phyloP scores from a whole-genome alignment of 2,888 invertebrate species.

The Cactoblastis cactorum region DNA sequence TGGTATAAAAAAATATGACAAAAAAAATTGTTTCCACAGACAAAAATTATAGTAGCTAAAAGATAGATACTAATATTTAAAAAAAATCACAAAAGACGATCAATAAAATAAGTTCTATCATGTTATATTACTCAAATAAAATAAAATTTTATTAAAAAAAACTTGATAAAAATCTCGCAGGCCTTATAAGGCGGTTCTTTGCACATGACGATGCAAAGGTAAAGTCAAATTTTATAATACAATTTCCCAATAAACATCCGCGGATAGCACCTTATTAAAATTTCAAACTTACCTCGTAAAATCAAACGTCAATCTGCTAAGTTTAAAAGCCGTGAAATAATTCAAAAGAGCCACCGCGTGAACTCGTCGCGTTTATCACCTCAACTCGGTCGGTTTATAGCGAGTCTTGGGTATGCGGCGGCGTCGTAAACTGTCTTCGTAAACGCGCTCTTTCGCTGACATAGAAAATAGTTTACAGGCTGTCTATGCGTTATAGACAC shows the following conservation, averaged over 20 bases:
- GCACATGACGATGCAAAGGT: not conserved
- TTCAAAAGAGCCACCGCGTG: slow-evolving; percentile 63
- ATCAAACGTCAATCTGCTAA: slow-evolving; percentile 54
- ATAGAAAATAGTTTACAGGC: slow-evolving; percentile 75
- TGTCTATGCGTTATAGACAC: slow-evolving; percentile 52
- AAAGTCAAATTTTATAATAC: not conserved
- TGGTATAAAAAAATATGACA: no score
- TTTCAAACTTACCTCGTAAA: slow-evolving; percentile 45
- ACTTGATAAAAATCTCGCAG: no score
- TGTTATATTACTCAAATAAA: no score
- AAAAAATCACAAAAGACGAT: no score
- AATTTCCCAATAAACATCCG: not conserved
- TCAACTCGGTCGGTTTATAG: slow-evolving; percentile 52
- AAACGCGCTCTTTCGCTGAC: slow-evolving; percentile 72
- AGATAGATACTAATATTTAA: no score
- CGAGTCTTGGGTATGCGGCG: slow-evolving; percentile 33
- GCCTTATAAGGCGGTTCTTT: not conserved
- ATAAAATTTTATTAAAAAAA: no score
- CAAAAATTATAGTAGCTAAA: no score
- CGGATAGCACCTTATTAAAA: slow-evolving; percentile 18
- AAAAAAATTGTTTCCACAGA: no score
- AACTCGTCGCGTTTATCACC: slow-evolving; percentile 67
- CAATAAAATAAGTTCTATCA: no score
- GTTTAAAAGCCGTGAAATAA: slow-evolving; percentile 69
- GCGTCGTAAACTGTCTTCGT: slow-evolving; percentile 52